Percentiles rank a stretch among this genome's conserved stretches.
Conservation (phyloP, 2,797 vertebrate genomes). For the Xiphorhynchus erythropygius region DNA sequence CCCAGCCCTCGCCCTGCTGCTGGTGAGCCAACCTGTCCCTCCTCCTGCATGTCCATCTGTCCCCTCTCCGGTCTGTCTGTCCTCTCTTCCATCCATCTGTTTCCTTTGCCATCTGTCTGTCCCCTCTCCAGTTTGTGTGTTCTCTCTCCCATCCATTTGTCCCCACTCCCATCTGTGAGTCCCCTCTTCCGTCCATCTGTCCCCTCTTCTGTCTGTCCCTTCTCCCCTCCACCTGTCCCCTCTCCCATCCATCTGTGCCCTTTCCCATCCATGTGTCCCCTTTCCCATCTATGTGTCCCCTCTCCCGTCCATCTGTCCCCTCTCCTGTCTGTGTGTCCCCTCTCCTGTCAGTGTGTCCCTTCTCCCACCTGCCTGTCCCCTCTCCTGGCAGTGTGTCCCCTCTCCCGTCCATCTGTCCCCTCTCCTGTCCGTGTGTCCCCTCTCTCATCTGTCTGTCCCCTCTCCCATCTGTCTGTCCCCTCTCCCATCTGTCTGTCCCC, state of each 20-base stretch:
- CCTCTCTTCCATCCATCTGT: background rate
- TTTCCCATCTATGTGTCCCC: accelerated
- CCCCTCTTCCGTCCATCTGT: accelerated
- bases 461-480: background rate
- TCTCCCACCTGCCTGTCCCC: background rate
- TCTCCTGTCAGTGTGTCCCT: accelerated
- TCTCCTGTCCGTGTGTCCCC: background rate
- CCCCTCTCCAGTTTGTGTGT: background rate
- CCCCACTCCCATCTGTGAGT: background rate
- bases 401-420: background rate
- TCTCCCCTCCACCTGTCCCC: background rate
- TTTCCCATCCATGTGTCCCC: background rate
- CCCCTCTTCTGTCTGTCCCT: accelerated
- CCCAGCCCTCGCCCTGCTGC: background rate
- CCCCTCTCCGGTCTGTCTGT: background rate
- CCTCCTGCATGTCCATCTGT: background rate
- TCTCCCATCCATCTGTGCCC: background rate
- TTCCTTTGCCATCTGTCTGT: background rate
- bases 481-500: background rate
- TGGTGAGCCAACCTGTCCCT: constrained; percentile 5
- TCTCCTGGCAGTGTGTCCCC: background rate
- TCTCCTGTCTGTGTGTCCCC: background rate
- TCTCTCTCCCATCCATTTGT: background rate
- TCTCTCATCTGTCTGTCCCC: accelerated
- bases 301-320: background rate